Evolutionary conservation across 2,888 invertebrate species (phyloP).

Genomic region (Halictus quadricinctus): DNA sequence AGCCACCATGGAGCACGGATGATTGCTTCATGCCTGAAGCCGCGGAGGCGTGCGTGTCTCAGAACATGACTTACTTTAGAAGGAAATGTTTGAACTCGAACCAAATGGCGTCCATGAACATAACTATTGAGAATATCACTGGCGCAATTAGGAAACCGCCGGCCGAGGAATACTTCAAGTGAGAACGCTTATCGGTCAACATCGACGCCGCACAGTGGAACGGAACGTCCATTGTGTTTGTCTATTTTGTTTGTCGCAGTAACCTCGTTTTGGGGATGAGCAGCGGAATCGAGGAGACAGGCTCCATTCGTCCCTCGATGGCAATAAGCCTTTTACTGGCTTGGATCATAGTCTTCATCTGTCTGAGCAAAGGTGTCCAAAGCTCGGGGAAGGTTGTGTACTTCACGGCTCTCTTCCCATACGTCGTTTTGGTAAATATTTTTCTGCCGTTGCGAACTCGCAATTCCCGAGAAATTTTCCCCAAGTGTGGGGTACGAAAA

Average conservation of each 20-base stretch:
- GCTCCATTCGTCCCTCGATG: conserved; percentile 87
- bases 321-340: conserved; percentile 89
- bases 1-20: conserved; percentile 88
- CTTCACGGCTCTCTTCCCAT: conserved; percentile 90
- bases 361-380: conserved; percentile 91
- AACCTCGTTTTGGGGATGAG: conserved; percentile 87
- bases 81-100: conserved; percentile 86
- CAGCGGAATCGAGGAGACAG: conserved; percentile 89
- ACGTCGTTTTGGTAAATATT: conserved; percentile 87
- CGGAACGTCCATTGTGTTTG: background rate
- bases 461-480: too few relatives aligned
- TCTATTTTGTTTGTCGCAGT: conserved; percentile 72
- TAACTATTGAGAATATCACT: conserved; percentile 83
- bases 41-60: conserved; percentile 85
- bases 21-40: conserved; percentile 88
- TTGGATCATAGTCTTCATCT: conserved; percentile 91
- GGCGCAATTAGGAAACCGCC: conserved; percentile 86
- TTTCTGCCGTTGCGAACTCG: background rate
- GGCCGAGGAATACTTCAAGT: conserved; percentile 90
- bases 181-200: conserved; percentile 72
- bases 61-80: conserved; percentile 87
- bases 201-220: background rate
- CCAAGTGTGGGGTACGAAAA: too few relatives aligned
- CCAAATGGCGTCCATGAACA: conserved; percentile 82
- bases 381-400: conserved; percentile 92